Evolutionary conservation across 2,113 vertebrate species (phyloP), one percentile per base, ranked within the genome.

Genomic region (Tamias sibiricus): DNA sequence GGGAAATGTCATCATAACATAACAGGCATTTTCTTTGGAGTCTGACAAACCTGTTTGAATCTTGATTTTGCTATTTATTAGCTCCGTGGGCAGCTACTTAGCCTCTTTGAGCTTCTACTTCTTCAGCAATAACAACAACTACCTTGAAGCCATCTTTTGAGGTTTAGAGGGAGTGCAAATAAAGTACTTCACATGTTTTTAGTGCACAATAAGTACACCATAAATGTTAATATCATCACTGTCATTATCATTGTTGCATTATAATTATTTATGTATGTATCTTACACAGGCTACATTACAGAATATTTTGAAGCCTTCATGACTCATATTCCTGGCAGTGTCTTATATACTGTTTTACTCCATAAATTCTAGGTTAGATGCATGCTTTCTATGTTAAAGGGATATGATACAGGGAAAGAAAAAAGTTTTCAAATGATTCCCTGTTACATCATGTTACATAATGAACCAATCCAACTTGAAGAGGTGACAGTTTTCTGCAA

Each of bases 61-160:
- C 74, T 90, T 88, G 71, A 95, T 84, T 94, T 97, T 92, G 40
- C 37, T 71, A 76, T 13, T 96, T 94, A 87, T 74, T 95, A 96
- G 90, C 66, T 94, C 92, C 72, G 76, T 96, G 40, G 44, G 66
- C 75, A 95, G 44, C 71, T 92, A 74, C 64, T 95, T 89, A 89
- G 68, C 32, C 4, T 92, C 82, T 95, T 37, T 37, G 86, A 95
- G 85, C 40, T 88, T 96, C 66, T 90, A 6, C 44, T 94, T 88
- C 66, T 71, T 91, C 59, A 79, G 47, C 86, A 94, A 54, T 88
- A 96, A 54, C 79, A 94, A 85, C 80, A 87, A 89, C 66, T 77
- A 94, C 42, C 22, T 74, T 54, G n/a, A 88, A 91, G 30, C 44
- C 52, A 92, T 82, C 72, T 90, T 93, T 35, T 54, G 4, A 95